These are phyloP conservation scores for Pao palembangensis DNA, from an alignment of 2,113 vertebrate species.

Conservation along the genomic window DNA sequence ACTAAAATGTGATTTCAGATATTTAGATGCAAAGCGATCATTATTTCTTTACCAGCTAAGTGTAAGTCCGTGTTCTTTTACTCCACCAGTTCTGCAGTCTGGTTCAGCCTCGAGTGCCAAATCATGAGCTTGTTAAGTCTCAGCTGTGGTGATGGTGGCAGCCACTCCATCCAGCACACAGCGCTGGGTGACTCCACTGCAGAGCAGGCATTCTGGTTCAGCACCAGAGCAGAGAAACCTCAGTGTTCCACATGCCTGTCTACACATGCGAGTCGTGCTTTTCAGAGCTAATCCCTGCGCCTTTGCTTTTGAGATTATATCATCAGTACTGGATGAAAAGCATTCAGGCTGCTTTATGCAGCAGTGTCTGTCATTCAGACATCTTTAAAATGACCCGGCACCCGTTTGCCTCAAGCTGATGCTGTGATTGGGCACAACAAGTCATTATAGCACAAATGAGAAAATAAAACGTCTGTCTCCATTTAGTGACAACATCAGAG, in stretches of 20 bases:
- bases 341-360: conserved; percentile 8
- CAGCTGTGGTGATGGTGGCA: conserved; percentile 4
- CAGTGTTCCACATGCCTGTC: not conserved
- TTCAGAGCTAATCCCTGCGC: conserved; percentile 18
- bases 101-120: no score
- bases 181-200: conserved; percentile 33
- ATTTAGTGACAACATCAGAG: no score
- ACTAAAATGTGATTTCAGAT: conserved; percentile 1
- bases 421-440: no score
- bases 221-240: conserved; percentile 6
- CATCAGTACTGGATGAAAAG: not conserved
- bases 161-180: conserved; percentile 29
- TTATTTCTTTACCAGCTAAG: no score
- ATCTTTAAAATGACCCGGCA: not conserved
- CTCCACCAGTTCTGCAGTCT: no score
- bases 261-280: not conserved
- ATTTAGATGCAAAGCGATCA: no score
- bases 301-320: conserved; percentile 5
- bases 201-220: conserved; percentile 27
- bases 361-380: conserved; percentile 4
- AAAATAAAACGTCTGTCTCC: no score
- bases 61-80: no score
- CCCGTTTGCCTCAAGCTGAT: not conserved
- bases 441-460: no score
- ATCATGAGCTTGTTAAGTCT: no score